These are phyloP conservation scores for Actenoides hombroni DNA, from an alignment of 2,113 vertebrate genomes.

Conservation along the genomic window DNA sequence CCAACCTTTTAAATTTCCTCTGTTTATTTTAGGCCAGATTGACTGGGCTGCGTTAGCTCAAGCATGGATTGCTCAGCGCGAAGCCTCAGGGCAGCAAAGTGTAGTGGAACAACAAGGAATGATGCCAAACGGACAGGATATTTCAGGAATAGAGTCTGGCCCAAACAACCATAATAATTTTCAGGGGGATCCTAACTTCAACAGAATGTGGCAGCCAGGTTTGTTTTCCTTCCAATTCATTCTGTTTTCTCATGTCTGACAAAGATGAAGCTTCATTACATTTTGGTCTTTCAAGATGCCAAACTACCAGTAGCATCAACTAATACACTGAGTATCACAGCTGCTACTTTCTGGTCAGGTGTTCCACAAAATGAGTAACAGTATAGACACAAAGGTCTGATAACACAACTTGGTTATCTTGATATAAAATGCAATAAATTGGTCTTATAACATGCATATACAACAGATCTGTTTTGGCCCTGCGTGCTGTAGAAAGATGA, in stretches of 20 bases:
- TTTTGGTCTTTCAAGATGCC: neutral
- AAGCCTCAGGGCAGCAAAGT: slow-evolving; percentile 85
- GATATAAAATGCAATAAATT: neutral
- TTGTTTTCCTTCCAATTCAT: slow-evolving; percentile 37
- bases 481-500: neutral
- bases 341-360: neutral
- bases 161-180: slow-evolving; percentile 91
- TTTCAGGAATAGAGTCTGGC: slow-evolving; percentile 83
- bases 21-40: slow-evolving; percentile 89
- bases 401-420: neutral
- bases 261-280: too few species aligned
- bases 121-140: slow-evolving; percentile 92
- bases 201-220: slow-evolving; percentile 98
- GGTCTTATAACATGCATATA: neutral
- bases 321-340: neutral
- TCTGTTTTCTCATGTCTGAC: neutral
- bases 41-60: slow-evolving; percentile 99
- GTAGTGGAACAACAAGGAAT: slow-evolving; percentile 82
- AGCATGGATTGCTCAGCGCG: slow-evolving; percentile 98
- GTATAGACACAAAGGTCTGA: neutral
- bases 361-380: neutral
- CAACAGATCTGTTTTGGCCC: neutral
- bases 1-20: slow-evolving; percentile 38
- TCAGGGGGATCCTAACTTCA: slow-evolving; percentile 90
- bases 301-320: neutral